phyloP scores from a whole-genome alignment of 2,797 vertebrate species.

The Darevskia nairensis region DNA sequence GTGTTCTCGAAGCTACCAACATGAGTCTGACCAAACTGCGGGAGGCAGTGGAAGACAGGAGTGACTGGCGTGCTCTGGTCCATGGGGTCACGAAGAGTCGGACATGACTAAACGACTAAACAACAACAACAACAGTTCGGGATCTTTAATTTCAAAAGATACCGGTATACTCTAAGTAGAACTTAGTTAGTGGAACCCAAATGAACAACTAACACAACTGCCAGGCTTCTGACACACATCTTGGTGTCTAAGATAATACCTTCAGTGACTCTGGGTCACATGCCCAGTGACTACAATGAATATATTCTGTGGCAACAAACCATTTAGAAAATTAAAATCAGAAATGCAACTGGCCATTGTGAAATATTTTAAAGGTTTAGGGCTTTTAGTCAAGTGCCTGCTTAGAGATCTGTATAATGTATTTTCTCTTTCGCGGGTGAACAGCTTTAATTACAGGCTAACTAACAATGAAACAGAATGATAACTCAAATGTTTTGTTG shows the following conservation, averaged over 20 bases:
- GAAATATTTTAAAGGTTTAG: background rate
- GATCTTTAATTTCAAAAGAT: too few species aligned
- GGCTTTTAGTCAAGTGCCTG: slow-evolving; percentile 15
- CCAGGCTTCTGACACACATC: slow-evolving; percentile 13
- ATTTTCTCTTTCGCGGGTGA: slow-evolving; percentile 44
- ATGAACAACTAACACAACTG: background rate
- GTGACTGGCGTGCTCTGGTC: too few species aligned
- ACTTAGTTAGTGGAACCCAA: background rate
- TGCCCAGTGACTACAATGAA: slow-evolving; percentile 3
- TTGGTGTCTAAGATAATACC: background rate
- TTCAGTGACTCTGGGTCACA: background rate
- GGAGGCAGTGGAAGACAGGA: too few species aligned
- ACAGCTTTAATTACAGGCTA: slow-evolving; percentile 55
- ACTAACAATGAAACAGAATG: slow-evolving; percentile 56
- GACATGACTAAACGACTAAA: too few species aligned
- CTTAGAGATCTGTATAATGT: slow-evolving; percentile 13
- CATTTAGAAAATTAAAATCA: slow-evolving; percentile 15
- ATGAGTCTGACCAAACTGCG: too few species aligned
- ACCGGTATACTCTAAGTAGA: too few species aligned
- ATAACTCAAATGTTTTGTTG: slow-evolving; percentile 67
- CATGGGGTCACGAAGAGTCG: too few species aligned
- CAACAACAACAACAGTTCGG: too few species aligned
- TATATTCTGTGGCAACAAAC: slow-evolving; percentile 12
- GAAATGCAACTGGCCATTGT: slow-evolving; percentile 21
- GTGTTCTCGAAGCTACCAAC: too few species aligned